phyloP scores from a whole-genome alignment of 2,113 vertebrate species.

The Anguilla japonica region DNA sequence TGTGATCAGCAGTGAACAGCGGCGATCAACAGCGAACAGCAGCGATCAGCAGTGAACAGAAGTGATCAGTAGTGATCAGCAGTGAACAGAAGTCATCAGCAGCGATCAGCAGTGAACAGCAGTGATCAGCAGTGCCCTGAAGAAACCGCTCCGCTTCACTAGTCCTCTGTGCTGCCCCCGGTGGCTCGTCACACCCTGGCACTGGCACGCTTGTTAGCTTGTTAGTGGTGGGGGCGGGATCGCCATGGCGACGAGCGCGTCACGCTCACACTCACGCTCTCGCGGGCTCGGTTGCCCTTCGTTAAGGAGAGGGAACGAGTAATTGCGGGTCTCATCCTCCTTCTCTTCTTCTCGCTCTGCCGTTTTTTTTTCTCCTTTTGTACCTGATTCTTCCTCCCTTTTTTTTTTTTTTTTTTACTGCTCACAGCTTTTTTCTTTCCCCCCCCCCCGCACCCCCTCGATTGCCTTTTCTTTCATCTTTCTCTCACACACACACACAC shows the following conservation, averaged over 20 bases:
- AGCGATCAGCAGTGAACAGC: too few species aligned
- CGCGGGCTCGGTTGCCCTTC: background rate
- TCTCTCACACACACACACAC: background rate
- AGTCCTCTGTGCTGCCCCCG: background rate
- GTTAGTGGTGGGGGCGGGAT: background rate
- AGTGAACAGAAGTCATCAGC: too few species aligned
- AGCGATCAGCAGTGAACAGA: too few species aligned
- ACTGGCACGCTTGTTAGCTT: constrained; percentile 20
- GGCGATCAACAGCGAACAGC: too few species aligned
- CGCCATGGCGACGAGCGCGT: background rate
- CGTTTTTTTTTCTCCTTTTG: background rate
- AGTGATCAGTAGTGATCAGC: too few species aligned
- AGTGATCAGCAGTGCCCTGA: background rate
- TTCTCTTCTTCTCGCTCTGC: background rate
- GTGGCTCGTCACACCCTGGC: background rate
- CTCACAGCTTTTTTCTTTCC: background rate
- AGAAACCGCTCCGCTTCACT: background rate
- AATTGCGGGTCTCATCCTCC: too few species aligned
- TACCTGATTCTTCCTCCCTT: background rate
- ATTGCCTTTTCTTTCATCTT: background rate
- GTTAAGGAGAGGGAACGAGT: background rate
- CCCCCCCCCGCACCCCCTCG: background rate
- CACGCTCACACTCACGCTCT: background rate
- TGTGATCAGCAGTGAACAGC: too few species aligned
- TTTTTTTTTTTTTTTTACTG: too few species aligned